Base-by-base conservation (phyloP, 1,140 invertebrate species). In the Chrysoperla carnea region DNA sequence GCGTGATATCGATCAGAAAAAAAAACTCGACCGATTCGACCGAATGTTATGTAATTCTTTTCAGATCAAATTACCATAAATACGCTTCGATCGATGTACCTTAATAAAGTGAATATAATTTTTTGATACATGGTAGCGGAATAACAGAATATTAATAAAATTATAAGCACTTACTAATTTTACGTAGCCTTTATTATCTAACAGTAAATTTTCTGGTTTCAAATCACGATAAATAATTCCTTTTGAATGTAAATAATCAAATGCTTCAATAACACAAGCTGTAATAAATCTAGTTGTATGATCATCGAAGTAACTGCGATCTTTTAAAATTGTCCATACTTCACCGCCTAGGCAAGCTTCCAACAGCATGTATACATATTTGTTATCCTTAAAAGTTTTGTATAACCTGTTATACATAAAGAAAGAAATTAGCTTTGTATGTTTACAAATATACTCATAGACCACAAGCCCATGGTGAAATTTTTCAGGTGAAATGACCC, bases 311-410 rank as follows among this genome's bases (percentile, higher is more conserved):
- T 67, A 69, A 9, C 79, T 77, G 33, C 69, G 66, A 54, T 77
- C 73, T n/a, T 72, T 55, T 7, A 92, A 62, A 44, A 84, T 76
- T 3, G 84, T 88, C 78, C 86, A 88, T 9, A 92, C 67, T 62
- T 91, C 85, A 14, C 88, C 87, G 6, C 87, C 87, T 39, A 91
- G 62, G 57, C 85, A 89, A 0, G 75, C 79, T 58, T 92, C 87
- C 54, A 91, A 67, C 36, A 92, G 57, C 71, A 92, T 84, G 52
- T 92, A 92, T 4, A 90, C 70, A 54, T 84, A 90, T 55, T 84
- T 88, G 13, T 67, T 66, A 58, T 91, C 86, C 51, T 79, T 76
- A 54, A 84, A 91, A 8, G 86, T 91, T 50, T 71, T 71, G 60
- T 78, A 80, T 29, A 90, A 65, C 48, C 85, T 83, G 52, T 41